Evolutionary conservation across 2,797 vertebrate species (phyloP).

Genomic region (Alca torda): DNA sequence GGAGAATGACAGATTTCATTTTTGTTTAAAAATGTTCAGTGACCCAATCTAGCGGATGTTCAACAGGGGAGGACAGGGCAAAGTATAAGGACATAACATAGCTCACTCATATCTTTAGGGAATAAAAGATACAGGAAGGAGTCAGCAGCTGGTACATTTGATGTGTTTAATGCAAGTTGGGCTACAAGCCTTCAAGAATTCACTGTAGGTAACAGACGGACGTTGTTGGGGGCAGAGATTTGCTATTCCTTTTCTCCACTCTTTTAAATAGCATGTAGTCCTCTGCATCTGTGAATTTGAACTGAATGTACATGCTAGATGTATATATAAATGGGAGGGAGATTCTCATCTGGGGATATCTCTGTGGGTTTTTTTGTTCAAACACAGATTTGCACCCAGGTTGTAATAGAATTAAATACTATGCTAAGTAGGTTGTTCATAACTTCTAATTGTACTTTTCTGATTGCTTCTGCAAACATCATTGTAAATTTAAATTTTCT

Average conservation of each 20-base stretch:
- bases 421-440: neutral
- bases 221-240: neutral
- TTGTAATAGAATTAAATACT: neutral
- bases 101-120: neutral
- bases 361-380: neutral
- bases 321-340: neutral
- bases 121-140: neutral
- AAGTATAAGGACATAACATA: neutral
- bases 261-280: neutral
- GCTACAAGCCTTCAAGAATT: neutral
- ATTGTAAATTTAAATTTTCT: neutral
- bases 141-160: neutral
- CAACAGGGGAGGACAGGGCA: accelerated
- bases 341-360: neutral
- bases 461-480: neutral
- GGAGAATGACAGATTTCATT: neutral
- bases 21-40: neutral
- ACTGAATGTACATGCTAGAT: neutral
- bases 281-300: neutral
- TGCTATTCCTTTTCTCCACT: neutral
- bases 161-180: neutral
- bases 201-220: neutral
- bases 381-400: neutral
- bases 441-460: neutral
- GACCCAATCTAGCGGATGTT: neutral